Percentiles rank a stretch among this genome's conserved stretches.
phyloP scores from a whole-genome alignment of 2,888 invertebrate species.

The Cyaniris semiargus region DNA sequence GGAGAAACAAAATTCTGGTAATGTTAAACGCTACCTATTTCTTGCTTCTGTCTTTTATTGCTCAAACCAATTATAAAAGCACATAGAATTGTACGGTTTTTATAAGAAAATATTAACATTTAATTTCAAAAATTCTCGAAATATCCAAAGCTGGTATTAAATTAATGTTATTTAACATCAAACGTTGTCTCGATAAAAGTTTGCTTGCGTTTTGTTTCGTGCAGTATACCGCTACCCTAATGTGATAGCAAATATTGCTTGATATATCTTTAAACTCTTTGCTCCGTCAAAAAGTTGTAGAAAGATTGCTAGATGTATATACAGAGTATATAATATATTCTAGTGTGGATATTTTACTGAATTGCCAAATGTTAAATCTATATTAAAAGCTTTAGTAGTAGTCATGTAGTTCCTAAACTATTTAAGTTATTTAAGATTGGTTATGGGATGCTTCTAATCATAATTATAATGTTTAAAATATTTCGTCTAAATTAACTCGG shows the following conservation, averaged over 20 bases:
- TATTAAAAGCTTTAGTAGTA: constrained; percentile 30
- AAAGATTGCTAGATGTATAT: constrained; percentile 24
- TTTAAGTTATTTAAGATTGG: constrained; percentile 31
- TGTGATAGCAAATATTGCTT: constrained; percentile 6
- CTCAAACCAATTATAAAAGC: not conserved
- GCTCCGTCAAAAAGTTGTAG: constrained; percentile 31
- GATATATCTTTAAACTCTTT: constrained; percentile 30
- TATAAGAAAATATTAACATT: not conserved
- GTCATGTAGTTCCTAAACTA: constrained; percentile 2
- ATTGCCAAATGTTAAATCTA: constrained; percentile 30
- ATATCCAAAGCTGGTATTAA: not conserved
- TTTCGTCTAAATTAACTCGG: constrained; percentile 11
- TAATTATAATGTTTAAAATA: not conserved
- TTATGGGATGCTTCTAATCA: constrained; percentile 45
- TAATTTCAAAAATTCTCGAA: not conserved
- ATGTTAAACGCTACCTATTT: not conserved
- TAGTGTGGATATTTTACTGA: constrained; percentile 22
- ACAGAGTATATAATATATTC: constrained; percentile 11
- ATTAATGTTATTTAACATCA: not conserved
- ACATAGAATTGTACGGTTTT: not conserved
- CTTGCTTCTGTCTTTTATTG: not conserved
- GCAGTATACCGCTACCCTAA: not conserved
- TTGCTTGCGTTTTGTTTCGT: constrained; percentile 8
- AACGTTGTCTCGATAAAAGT: not conserved
- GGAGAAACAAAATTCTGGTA: not conserved